Percentiles rank a stretch among this genome's conserved stretches.
Evolutionary conservation across 2,888 invertebrate genomes (phyloP).

Genomic region (Ligdia adustata): DNA sequence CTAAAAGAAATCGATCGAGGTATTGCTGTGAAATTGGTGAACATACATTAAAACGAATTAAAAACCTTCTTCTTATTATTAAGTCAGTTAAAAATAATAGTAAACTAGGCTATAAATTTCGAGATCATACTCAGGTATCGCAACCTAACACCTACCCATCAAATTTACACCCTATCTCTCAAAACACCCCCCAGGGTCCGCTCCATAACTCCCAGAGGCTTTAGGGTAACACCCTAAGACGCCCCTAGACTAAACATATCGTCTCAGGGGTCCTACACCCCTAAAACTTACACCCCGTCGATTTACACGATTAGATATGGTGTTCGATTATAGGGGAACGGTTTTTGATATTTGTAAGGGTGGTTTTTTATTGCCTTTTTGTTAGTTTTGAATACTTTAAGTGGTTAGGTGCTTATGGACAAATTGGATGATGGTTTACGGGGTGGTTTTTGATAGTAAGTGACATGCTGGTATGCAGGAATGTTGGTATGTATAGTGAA

Average conservation of each 20-base stretch:
- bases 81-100: no score
- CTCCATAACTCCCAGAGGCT: background rate
- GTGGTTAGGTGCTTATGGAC: background rate
- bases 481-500: no score
- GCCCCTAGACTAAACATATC: slow-evolving; percentile 1
- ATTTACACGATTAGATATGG: slow-evolving; percentile 30
- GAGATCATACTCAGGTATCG: background rate
- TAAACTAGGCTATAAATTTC: no score
- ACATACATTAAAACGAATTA: no score
- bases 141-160: slow-evolving; percentile 15
- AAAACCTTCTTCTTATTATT: no score
- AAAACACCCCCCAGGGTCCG: slow-evolving; percentile 6
- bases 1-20: no score
- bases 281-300: slow-evolving; percentile 27
- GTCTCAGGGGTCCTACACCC: slow-evolving; percentile 16
- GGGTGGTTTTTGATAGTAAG: background rate
- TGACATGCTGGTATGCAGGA: no score
- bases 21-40: no score
- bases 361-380: slow-evolving; percentile 4
- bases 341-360: slow-evolving; percentile 28
- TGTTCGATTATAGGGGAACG: slow-evolving; percentile 32
- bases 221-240: background rate
- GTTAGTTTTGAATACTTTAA: slow-evolving; percentile 2
- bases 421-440: background rate
- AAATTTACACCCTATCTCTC: slow-evolving; percentile 3